A percentile compares a stretch with the other conserved stretches of the same genome.
These are phyloP conservation scores for Cyphomyrus plagiostoma DNA, from an alignment of 2,113 vertebrate species.

Conservation along the genomic window DNA sequence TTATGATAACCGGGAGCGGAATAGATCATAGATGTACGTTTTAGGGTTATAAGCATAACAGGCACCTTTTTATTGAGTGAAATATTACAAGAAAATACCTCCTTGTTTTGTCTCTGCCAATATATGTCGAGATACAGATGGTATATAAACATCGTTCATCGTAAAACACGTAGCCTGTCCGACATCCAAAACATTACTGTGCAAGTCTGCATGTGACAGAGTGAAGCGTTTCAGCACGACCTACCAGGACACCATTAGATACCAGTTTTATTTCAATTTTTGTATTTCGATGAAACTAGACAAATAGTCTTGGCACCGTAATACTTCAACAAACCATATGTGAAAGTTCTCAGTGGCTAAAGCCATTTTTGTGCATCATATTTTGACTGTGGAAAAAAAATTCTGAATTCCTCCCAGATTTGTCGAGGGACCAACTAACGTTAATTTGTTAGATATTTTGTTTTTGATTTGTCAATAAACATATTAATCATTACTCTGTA, in stretches of 20 bases:
- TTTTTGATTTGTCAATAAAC: constrained; percentile 19
- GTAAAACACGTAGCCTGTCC: constrained; percentile 18
- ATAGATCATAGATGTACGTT: neutral
- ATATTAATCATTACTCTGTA: neutral
- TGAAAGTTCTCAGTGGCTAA: neutral
- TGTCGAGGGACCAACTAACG: constrained; percentile 13
- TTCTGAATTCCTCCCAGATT: constrained; percentile 2
- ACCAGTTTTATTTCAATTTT: neutral
- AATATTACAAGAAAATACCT: constrained; percentile 20
- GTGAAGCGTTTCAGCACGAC: constrained; percentile 16
- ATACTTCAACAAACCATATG: neutral
- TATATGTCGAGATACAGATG: constrained; percentile 16
- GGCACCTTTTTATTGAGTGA: neutral
- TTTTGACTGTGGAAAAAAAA: neutral
- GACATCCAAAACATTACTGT: constrained; percentile 18
- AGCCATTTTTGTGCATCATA: constrained; percentile 18
- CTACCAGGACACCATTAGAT: neutral
- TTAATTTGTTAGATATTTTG: neutral
- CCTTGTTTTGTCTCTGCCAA: constrained; percentile 19
- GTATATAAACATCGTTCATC: constrained; percentile 1
- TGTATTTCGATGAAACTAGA: neutral
- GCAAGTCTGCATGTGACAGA: constrained; percentile 24
- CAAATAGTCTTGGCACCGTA: constrained; percentile 1
- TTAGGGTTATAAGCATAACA: neutral
- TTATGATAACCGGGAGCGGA: neutral